Conservation (phyloP, 2,888 invertebrate genomes). For the Gymnosoma rotundatum region DNA sequence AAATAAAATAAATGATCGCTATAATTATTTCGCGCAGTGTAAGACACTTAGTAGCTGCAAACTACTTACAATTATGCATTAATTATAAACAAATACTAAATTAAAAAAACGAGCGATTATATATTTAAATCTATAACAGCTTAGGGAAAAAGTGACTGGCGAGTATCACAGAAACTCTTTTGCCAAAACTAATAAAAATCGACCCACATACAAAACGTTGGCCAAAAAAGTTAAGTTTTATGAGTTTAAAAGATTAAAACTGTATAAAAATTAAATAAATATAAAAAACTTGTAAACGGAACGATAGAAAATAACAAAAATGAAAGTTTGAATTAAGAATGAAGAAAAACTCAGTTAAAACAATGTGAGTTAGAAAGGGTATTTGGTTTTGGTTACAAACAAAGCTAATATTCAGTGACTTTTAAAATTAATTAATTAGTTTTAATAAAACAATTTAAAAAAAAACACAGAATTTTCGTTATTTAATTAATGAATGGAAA, state of each 20-base stretch:
- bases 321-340: neutral
- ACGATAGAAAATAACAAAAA: neutral
- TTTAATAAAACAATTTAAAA: no score
- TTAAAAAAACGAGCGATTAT: neutral
- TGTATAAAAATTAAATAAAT: neutral
- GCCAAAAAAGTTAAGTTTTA: neutral
- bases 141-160: neutral
- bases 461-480: no score
- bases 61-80: conserved; percentile 5
- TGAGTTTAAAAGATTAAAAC: neutral
- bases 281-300: neutral
- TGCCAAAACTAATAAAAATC: conserved; percentile 20
- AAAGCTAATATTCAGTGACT: no score
- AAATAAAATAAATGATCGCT: no score
- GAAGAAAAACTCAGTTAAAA: no score
- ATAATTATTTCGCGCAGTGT: no score
- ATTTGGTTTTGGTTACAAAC: no score
- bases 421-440: no score
- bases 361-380: no score
- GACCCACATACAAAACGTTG: conserved; percentile 12
- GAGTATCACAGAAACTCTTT: neutral
- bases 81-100: conserved; percentile 17
- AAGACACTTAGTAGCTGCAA: neutral
- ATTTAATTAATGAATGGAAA: no score
- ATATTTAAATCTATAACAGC: neutral